Evolutionary conservation across 2,113 vertebrate species (phyloP).

Genomic region (Austrofundulus limnaeus): DNA sequence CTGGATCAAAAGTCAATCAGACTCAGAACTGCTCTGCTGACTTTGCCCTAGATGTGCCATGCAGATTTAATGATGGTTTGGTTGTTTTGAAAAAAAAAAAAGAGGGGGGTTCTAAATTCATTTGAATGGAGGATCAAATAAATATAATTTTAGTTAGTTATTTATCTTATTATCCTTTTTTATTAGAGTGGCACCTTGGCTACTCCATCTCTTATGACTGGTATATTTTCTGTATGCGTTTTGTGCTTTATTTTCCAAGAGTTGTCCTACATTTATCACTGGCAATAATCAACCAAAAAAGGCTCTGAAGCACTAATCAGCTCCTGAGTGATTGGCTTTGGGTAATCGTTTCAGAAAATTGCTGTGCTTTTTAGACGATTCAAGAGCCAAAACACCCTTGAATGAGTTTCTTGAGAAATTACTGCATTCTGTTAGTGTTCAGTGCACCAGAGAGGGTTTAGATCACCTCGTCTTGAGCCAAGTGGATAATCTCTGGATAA

Average conservation of each 20-base stretch:
- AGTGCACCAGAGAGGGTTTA: conserved; percentile 7
- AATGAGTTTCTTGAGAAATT: conserved; percentile 26
- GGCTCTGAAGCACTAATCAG: conserved; percentile 41
- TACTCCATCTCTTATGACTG: neutral
- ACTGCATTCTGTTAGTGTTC: neutral
- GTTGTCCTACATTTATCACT: conserved; percentile 20
- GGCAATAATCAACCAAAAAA: conserved; percentile 35
- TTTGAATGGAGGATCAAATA: conserved; percentile 30
- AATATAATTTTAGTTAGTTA: too few relatives aligned
- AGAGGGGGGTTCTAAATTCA: conserved; percentile 31
- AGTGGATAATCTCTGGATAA: conserved; percentile 33
- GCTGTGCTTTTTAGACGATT: conserved; percentile 26
- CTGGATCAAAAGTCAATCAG: conserved; percentile 46
- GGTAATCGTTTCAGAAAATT: conserved; percentile 50
- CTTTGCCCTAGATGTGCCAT: conserved; percentile 21
- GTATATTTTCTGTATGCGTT: conserved; percentile 14
- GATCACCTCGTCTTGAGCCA: conserved; percentile 17
- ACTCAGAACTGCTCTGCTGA: conserved; percentile 28
- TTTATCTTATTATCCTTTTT: neutral
- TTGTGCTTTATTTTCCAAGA: conserved; percentile 24
- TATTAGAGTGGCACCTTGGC: neutral
- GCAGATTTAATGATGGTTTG: conserved; percentile 41
- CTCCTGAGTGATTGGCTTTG: conserved; percentile 41
- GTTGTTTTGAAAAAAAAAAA: conserved; percentile 46
- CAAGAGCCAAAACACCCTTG: conserved; percentile 31